Conservation (phyloP, 2,113 vertebrate genomes). For the Phainopepla nitens region DNA sequence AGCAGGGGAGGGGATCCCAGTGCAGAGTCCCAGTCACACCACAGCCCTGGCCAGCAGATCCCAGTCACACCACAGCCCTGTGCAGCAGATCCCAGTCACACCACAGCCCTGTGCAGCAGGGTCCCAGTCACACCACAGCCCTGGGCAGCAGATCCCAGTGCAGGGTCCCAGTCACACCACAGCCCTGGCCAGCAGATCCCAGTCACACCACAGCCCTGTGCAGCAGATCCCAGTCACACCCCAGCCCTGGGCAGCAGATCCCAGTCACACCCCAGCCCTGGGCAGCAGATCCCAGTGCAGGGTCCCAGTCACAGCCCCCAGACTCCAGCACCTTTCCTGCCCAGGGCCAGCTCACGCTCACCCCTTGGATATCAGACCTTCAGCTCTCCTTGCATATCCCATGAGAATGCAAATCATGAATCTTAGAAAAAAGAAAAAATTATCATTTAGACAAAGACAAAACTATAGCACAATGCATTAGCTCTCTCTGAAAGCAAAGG, state of each 20-base stretch:
- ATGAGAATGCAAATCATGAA: not conserved
- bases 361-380: not conserved
- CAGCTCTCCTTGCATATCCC: not conserved
- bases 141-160: not conserved
- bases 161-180: not conserved
- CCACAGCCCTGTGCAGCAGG: no score
- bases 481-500: not conserved
- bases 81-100: not conserved
- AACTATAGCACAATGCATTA: not conserved
- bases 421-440: not conserved
- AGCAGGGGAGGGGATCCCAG: not conserved
- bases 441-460: not conserved
- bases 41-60: no score
- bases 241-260: no score
- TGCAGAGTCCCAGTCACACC: not conserved
- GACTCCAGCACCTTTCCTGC: not conserved
- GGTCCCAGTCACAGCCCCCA: not conserved
- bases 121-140: not conserved
- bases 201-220: no score
- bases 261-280: not conserved
- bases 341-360: rapidly evolving
- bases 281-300: not conserved
- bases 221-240: no score
- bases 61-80: no score
- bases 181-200: no score